Evolutionary conservation across 2,113 vertebrate species (phyloP).

Genomic region (Sapajus apella): DNA sequence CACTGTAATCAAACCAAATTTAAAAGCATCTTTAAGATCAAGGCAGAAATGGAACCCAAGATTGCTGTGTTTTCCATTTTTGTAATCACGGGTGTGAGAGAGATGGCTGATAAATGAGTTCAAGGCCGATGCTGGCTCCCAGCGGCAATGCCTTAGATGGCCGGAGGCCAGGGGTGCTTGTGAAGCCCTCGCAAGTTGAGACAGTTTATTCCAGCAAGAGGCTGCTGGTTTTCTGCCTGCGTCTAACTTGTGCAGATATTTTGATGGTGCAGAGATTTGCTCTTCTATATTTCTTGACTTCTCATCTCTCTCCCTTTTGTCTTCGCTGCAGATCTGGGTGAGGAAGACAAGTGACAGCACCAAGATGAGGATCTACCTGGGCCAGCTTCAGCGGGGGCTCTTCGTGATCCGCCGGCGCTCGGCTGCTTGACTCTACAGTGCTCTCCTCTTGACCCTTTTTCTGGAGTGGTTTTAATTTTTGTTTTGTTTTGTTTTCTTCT

Average conservation of each 20-base stretch:
- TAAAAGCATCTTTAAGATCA: background rate
- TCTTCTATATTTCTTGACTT: accelerated
- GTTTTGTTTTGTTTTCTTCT: conserved; percentile 63
- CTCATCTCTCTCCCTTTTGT: background rate
- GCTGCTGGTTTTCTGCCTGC: background rate
- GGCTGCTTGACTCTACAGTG: conserved; percentile 87
- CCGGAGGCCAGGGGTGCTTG: background rate
- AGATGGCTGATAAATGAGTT: background rate
- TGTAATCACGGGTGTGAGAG: background rate
- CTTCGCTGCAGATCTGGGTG: conserved; percentile 94
- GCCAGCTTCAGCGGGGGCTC: conserved; percentile 96
- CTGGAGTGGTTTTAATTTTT: conserved; percentile 71
- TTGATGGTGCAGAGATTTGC: background rate
- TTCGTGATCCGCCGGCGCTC: conserved; percentile 97
- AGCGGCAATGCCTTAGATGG: background rate
- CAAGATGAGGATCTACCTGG: conserved; percentile 98
- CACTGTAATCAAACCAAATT: background rate
- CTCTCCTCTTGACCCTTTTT: conserved; percentile 21
- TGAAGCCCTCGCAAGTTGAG: background rate
- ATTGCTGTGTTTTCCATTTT: background rate
- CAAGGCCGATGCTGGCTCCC: background rate
- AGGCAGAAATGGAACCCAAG: background rate
- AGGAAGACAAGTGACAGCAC: conserved; percentile 99
- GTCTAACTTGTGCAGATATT: background rate
- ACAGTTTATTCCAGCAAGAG: background rate